Evolutionary conservation across 2,797 vertebrate species (phyloP).

Genomic region (Sebastes matsubarae): DNA sequence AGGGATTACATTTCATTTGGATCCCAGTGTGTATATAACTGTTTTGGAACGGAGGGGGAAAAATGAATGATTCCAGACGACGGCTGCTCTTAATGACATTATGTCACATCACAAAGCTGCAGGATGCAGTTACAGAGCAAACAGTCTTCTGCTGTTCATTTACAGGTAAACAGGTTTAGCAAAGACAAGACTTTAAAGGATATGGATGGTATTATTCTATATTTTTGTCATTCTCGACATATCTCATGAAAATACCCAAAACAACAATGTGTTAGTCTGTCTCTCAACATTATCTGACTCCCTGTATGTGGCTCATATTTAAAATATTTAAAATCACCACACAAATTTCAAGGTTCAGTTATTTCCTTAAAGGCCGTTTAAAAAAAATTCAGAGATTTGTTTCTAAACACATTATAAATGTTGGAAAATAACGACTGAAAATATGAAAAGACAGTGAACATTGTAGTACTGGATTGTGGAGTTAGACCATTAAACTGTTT

Average conservation of each 20-base stretch:
- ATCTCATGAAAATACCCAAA: not conserved
- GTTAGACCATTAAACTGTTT: too few relatives aligned
- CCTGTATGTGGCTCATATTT: too few relatives aligned
- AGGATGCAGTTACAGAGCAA: not conserved
- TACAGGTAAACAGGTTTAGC: not conserved
- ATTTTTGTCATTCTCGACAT: not conserved
- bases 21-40: conserved; percentile 49
- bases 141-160: not conserved
- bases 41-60: conserved; percentile 26
- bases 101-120: conserved; percentile 27
- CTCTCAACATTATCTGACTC: too few relatives aligned
- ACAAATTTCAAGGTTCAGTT: not conserved
- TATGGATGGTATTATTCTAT: not conserved
- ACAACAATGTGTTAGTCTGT: too few relatives aligned
- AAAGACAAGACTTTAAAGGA: not conserved
- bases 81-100: conserved; percentile 31
- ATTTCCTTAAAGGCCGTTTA: not conserved
- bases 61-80: conserved; percentile 14
- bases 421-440: too few relatives aligned
- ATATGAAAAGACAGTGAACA: too few relatives aligned
- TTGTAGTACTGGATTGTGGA: too few relatives aligned
- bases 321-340: too few relatives aligned
- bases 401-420: too few relatives aligned
- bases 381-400: too few relatives aligned
- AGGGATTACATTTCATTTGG: conserved; percentile 68